These are phyloP conservation scores for Gerris lacustris DNA, from an alignment of 2,888 invertebrate genomes.

Conservation along the genomic window DNA sequence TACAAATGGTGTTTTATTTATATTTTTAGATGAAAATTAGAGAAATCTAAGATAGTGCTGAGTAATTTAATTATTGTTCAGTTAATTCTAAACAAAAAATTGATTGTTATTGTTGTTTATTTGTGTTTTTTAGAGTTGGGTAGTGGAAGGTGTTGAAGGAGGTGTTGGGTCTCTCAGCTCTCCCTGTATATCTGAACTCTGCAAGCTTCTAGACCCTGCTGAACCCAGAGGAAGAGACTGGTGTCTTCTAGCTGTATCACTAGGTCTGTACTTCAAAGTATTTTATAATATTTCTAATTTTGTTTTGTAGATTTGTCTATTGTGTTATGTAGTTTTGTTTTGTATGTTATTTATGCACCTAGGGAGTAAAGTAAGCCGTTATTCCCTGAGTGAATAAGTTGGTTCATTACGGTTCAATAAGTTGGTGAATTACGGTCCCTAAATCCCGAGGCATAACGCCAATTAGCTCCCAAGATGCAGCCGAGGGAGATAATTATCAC, in stretches of 20 bases:
- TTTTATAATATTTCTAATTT: background rate
- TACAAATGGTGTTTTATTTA: too few relatives aligned
- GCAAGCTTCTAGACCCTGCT: constrained; percentile 57
- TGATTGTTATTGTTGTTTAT: background rate
- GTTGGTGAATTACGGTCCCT: too few relatives aligned
- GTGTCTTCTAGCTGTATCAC: constrained; percentile 58
- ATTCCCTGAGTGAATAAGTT: too few relatives aligned
- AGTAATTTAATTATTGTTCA: too few relatives aligned
- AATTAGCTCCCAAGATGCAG: too few relatives aligned
- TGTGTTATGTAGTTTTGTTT: background rate
- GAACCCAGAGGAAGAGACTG: constrained; percentile 62
- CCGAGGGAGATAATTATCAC: too few relatives aligned
- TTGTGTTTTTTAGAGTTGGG: constrained; percentile 1
- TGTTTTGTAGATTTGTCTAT: background rate
- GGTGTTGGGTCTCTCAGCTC: constrained; percentile 48
- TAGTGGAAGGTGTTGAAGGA: constrained; percentile 35
- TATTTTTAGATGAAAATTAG: too few relatives aligned
- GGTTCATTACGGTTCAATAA: too few relatives aligned
- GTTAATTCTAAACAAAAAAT: too few relatives aligned
- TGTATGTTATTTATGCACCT: background rate
- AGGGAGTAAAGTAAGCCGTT: too few relatives aligned
- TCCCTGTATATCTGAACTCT: constrained; percentile 48
- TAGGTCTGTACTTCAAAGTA: constrained; percentile 41
- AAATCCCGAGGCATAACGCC: too few relatives aligned
- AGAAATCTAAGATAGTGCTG: too few relatives aligned